Evolutionary conservation across 2,113 vertebrate genomes (phyloP).

Genomic region (Lycocorax pyrrhopterus): DNA sequence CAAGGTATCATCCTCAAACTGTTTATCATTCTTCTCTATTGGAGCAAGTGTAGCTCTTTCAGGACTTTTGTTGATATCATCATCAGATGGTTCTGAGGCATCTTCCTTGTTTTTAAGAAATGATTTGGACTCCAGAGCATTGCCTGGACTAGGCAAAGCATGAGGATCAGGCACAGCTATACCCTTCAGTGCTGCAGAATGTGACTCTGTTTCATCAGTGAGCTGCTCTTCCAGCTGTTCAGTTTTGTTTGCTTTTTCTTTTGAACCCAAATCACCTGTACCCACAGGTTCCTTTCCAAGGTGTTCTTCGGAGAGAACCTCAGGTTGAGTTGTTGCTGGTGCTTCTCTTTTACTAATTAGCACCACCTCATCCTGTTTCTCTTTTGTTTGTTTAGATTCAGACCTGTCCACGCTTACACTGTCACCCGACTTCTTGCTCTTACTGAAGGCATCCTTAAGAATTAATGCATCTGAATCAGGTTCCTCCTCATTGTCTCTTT

Average conservation of each 20-base stretch:
- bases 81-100: not conserved
- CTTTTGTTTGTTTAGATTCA: slow-evolving; percentile 54
- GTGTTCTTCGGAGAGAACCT: not conserved
- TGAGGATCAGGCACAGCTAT: not conserved
- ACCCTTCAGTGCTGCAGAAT: not conserved
- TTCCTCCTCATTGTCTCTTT: slow-evolving; percentile 5
- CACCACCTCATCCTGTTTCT: not conserved
- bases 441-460: slow-evolving; percentile 66
- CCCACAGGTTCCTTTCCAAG: not conserved
- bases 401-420: slow-evolving; percentile 35
- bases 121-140: not conserved
- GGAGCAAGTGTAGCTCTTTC: not conserved
- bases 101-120: not conserved
- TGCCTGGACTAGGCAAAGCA: not conserved
- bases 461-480: slow-evolving; percentile 48
- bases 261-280: not conserved
- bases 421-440: slow-evolving; percentile 20
- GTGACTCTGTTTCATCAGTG: not conserved
- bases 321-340: not conserved
- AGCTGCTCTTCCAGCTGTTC: not conserved
- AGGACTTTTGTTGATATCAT: not conserved
- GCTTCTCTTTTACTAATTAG: slow-evolving; percentile 17
- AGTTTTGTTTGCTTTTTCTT: not conserved
- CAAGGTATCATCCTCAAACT: not conserved
- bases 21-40: not conserved